A percentile compares a stretch with the other conserved stretches of the same genome.
These are phyloP conservation scores for Acrocephalus kingi DNA, from an alignment of 2,113 vertebrate genomes.

Conservation along the genomic window DNA sequence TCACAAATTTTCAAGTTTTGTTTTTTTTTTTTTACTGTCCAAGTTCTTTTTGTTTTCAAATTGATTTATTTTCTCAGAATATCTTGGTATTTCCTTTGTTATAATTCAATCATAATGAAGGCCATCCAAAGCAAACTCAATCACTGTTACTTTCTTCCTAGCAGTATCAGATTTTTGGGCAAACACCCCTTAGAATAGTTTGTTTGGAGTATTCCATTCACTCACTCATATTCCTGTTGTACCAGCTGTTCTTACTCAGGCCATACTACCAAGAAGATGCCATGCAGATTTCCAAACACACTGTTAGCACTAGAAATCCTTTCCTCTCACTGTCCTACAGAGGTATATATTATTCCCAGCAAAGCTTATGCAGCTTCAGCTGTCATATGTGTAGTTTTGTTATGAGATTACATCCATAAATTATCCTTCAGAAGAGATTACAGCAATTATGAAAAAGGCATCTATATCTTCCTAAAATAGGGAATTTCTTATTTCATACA, in stretches of 20 bases:
- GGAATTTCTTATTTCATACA: background rate
- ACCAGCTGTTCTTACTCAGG: background rate
- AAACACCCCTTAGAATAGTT: background rate
- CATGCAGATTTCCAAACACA: background rate
- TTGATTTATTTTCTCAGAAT: background rate
- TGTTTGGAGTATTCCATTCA: background rate
- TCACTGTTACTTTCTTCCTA: background rate
- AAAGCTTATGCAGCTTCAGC: background rate
- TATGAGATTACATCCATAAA: background rate
- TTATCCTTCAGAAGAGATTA: background rate
- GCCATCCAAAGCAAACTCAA: background rate
- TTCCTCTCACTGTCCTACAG: background rate
- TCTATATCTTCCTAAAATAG: background rate
- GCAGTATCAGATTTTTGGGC: background rate
- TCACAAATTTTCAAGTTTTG: background rate
- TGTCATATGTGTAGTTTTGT: background rate
- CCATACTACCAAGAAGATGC: background rate
- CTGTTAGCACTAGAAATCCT: background rate
- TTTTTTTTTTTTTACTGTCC: background rate
- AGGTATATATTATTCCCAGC: background rate
- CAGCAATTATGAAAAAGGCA: background rate
- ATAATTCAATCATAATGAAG: background rate
- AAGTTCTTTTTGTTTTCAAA: background rate
- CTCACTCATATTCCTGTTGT: background rate
- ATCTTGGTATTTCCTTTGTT: background rate